Base-by-base conservation (phyloP, 53 echinoderm and acorn worm genomes). In the Patiria pectinifera region DNA sequence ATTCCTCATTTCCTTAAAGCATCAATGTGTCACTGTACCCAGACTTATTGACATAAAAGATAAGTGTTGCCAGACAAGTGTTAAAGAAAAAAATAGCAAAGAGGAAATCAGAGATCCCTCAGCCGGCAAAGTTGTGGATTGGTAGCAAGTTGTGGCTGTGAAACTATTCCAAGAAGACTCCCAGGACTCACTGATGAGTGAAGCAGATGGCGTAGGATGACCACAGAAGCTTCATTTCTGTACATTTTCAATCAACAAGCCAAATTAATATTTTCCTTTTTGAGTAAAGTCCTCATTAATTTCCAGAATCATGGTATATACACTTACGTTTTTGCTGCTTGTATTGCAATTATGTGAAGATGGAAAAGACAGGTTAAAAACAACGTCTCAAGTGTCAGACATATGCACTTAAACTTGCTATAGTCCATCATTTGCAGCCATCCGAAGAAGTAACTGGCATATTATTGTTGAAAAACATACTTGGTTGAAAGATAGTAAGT, bases 191-290 rank as follows among this genome's bases (percentile, higher is more conserved):
- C 22, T 22, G 24, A 24, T 9, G 74, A 24, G 53, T 53, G 53
- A 74, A 74, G 24, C 74, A 74, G 74, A 24, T 74, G 74, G 74
- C 53, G 4, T 74, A 74, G 24, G 74, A 23, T 74, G 74, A 74
- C 83, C 26, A 22, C 35, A 5, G 62, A 15, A 48, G 43, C 11
- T 83, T 62, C 14, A 59, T 4, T 62, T 35, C 62, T n/a, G 62
- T 83, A 59, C 43, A 59, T 18, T 83, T 60, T 58, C 48, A 11
- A 23, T 82, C 83, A 21, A 83, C 26, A 62, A 43, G 12, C 3
- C 4, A 43, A 83, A 62, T 83, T 83, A 7, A 83, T 83, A 83
- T 83, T 62, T 83, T 83, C 83, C 61, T 83, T 83, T 83, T 26
- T 53, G 8, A 22, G 26, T 83, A 14, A 83, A 24, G 43, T 12